These are phyloP conservation scores for Lonchura striata DNA, from an alignment of 2,113 vertebrate genomes.

Conservation along the genomic window DNA sequence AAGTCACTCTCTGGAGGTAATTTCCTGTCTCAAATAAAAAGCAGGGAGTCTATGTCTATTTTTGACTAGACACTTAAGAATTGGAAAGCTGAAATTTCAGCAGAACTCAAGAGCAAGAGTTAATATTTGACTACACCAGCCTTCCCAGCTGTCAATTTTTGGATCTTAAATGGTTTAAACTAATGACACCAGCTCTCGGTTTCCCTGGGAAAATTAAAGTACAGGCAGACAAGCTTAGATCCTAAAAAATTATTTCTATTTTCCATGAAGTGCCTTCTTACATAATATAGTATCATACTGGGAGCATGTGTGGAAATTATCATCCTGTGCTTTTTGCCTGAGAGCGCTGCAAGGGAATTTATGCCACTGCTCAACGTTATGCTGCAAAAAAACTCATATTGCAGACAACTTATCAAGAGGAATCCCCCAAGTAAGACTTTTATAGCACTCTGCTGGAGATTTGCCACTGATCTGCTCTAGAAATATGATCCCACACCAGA, in stretches of 20 bases:
- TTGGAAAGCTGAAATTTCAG: not conserved
- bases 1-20: not conserved
- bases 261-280: not conserved
- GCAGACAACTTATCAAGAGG: conserved; percentile 40
- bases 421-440: conserved; percentile 45
- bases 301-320: not conserved
- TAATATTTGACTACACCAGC: not conserved
- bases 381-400: not conserved
- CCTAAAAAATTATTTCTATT: not conserved
- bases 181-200: not conserved
- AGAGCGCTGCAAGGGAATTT: conserved; percentile 39
- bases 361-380: conserved; percentile 8
- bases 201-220: not conserved
- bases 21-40: not conserved
- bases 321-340: not conserved
- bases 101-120: not conserved
- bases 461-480: not conserved
- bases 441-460: conserved; percentile 14
- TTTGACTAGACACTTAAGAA: not conserved
- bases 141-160: not conserved
- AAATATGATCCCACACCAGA: not conserved
- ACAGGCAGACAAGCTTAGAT: not conserved
- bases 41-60: not conserved
- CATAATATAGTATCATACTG: not conserved
- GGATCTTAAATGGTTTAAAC: not conserved